Conservation (phyloP, 2,113 vertebrate genomes). For the Muntiacus reevesi region DNA sequence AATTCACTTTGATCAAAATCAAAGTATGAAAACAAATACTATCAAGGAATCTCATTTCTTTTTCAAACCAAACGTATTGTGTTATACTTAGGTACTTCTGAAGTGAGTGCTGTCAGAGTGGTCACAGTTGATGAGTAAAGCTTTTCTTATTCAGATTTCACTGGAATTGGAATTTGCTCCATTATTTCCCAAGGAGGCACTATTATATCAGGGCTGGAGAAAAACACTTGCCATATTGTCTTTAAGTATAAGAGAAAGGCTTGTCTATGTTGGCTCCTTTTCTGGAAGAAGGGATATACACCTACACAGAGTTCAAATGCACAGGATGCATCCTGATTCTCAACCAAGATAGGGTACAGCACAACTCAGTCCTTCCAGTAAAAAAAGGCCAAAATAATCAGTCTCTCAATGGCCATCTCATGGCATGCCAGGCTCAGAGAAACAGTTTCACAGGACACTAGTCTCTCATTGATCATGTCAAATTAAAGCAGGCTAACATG, state of each 20-base stretch:
- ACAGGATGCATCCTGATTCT: background rate
- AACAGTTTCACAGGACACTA: background rate
- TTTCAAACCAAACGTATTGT: background rate
- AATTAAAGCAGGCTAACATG: constrained; percentile 74
- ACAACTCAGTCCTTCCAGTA: background rate
- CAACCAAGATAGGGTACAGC: constrained; percentile 69
- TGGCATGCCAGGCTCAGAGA: background rate
- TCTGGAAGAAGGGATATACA: constrained; percentile 59
- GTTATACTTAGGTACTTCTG: background rate
- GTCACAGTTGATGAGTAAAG: background rate
- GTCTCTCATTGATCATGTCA: background rate
- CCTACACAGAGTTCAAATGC: constrained; percentile 64
- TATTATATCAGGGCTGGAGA: background rate
- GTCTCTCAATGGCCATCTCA: background rate
- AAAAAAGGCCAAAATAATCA: background rate
- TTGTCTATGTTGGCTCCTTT: constrained; percentile 52
- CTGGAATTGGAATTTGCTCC: background rate
- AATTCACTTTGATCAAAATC: background rate
- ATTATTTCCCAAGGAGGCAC: background rate
- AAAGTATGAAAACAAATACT: background rate
- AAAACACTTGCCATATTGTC: constrained; percentile 47
- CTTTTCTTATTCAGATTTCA: background rate
- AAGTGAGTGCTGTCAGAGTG: background rate
- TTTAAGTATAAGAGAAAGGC: constrained; percentile 44
- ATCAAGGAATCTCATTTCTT: background rate